Conservation (phyloP, 2,797 vertebrate genomes). For the Helicolenus hilgendorfi region DNA sequence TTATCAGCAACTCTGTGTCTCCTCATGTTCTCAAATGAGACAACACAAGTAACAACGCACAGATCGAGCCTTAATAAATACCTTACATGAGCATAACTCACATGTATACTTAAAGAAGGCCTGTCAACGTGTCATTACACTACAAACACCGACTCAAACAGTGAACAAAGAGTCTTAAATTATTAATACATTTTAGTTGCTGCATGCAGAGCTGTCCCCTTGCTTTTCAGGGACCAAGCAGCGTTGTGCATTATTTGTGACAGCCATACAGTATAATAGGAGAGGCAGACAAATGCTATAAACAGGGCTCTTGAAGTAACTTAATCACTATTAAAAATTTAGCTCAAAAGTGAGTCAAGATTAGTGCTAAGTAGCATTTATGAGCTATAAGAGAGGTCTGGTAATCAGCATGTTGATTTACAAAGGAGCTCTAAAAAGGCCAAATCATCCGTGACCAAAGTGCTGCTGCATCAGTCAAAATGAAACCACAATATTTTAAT, state of each 20-base stretch:
- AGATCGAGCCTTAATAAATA: constrained; percentile 7
- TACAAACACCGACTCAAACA: constrained; percentile 8
- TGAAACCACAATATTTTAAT: background rate
- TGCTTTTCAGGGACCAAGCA: background rate
- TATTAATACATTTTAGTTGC: constrained; percentile 29
- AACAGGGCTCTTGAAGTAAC: background rate
- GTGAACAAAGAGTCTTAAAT: constrained; percentile 19
- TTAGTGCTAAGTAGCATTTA: background rate
- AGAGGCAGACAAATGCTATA: background rate
- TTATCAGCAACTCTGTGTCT: constrained; percentile 34
- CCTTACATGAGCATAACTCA: background rate
- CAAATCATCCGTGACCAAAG: constrained; percentile 12
- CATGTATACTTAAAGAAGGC: constrained; percentile 49
- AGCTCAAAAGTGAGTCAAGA: background rate
- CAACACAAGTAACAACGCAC: background rate
- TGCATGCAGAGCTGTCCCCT: background rate
- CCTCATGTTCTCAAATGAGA: constrained; percentile 4
- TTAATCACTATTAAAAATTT: background rate
- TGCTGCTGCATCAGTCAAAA: constrained; percentile 1
- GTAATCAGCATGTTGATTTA: background rate
- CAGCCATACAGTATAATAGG: background rate
- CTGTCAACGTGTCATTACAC: constrained; percentile 17
- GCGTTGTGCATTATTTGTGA: background rate
- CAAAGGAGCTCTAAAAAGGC: background rate
- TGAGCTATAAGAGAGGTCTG: background rate